Base-by-base conservation (phyloP, 2,113 vertebrate species). In the Dicentrarchus labrax region DNA sequence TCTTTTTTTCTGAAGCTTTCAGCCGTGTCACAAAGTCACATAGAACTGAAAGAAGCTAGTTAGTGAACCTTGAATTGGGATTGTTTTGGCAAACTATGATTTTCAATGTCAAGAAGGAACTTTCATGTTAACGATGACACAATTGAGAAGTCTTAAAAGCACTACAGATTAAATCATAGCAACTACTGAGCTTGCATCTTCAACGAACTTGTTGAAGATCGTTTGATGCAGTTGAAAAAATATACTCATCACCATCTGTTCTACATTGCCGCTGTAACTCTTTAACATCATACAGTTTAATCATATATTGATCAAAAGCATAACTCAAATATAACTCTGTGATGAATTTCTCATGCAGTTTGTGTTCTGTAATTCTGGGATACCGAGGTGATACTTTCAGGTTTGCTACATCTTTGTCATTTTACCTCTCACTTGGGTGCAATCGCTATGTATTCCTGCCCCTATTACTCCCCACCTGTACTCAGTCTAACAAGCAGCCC, bases 401-500 rank as follows among this genome's bases (percentile, higher is more conserved):
- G 45, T 47, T 47, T 47, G 45, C 45, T 47, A 13, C 45, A 47
- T 47, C 45, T 47, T 47, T 47, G 45, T 47, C 45, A 15, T 47
- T 47, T 47, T 47, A 10, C 45, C 45, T 13, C 45, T 47, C 13
- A 47, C 45, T 13, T 10, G 13, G 13, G 13, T 47, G 12, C 4
- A 47, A 13, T 47, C 13, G 4, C 45, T 68, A 38, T n/a, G 45
- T 70, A 68, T 53, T 4, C 53, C 24, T 70, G 61, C 59, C 53
- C 78, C 53, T 13, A 30, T 87, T 77, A 57, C 56, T 77, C 30
- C 60, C 70, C 75, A 43, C 73, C 72, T 77, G 74, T 57, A 64
- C 79, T 53, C 7, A 72, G 72, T 60, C 69, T 72, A 50, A 84
- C 91, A 70, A 78, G 76, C 72, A 77, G 93, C 89, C 88, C 89